These are phyloP conservation scores for Helicoverpa zea DNA, from an alignment of 1,140 invertebrate genomes.

Conservation along the genomic window DNA sequence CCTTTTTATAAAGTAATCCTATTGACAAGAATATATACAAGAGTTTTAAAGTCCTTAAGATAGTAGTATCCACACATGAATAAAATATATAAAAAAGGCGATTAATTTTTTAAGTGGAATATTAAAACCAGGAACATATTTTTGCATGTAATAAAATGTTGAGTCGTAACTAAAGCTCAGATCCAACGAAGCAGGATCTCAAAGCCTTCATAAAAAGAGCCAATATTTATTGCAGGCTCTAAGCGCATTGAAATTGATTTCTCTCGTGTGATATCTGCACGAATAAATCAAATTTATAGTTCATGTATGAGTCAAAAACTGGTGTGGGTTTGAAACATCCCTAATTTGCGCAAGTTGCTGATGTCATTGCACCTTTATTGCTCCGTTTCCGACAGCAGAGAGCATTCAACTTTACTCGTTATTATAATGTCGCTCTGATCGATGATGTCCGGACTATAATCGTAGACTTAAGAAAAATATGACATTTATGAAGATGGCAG, in stretches of 20 bases:
- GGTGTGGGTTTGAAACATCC: constrained; percentile 50
- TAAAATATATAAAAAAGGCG: not conserved
- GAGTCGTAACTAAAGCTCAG: not conserved
- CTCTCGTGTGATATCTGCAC: not conserved
- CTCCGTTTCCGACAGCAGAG: constrained; percentile 35
- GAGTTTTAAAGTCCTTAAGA: too few relatives aligned
- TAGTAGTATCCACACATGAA: too few relatives aligned
- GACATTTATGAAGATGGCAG: constrained; percentile 27
- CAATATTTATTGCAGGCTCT: constrained; percentile 14
- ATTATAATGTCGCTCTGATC: constrained; percentile 52
- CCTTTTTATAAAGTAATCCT: too few relatives aligned
- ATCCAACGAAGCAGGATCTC: not conserved
- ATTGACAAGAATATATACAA: too few relatives aligned
- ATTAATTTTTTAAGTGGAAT: not conserved
- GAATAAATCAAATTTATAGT: constrained; percentile 20
- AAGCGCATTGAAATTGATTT: constrained; percentile 11
- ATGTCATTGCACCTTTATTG: constrained; percentile 44
- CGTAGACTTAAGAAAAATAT: constrained; percentile 42
- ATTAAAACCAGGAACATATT: not conserved
- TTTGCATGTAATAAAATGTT: not conserved
- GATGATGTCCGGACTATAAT: constrained; percentile 49
- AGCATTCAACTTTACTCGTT: constrained; percentile 53
- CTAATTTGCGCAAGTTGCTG: constrained; percentile 45
- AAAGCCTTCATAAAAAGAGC: not conserved
- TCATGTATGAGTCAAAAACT: not conserved